These are phyloP conservation scores for Semibalanus balanoides DNA, from an alignment of 1,140 invertebrate genomes.

Conservation along the genomic window DNA sequence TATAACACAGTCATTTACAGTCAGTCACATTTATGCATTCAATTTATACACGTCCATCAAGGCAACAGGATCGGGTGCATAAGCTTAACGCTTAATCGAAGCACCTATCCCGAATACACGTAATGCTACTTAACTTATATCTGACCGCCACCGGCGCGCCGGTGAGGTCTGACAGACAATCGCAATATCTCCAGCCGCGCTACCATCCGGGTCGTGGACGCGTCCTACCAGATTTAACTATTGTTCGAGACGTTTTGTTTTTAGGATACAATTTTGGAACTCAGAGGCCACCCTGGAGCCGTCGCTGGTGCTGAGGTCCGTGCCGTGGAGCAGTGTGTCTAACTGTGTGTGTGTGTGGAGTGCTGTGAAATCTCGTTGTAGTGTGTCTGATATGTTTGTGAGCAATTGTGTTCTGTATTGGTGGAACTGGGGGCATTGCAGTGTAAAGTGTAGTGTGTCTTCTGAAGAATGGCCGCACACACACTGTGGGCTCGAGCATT, in stretches of 20 bases:
- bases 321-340: background rate
- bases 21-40: too few relatives aligned
- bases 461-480: background rate
- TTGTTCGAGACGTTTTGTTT: background rate
- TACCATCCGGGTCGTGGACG: too few relatives aligned
- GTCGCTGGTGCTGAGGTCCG: background rate
- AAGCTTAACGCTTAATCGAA: too few relatives aligned
- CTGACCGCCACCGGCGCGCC: too few relatives aligned
- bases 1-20: too few relatives aligned
- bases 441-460: background rate
- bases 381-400: background rate
- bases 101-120: too few relatives aligned
- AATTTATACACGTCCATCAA: too few relatives aligned
- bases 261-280: background rate
- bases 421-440: background rate
- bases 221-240: too few relatives aligned
- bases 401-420: background rate
- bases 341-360: background rate
- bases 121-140: too few relatives aligned
- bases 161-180: too few relatives aligned
- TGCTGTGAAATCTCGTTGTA: background rate
- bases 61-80: too few relatives aligned
- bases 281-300: background rate
- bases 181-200: too few relatives aligned
- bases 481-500: background rate